These are phyloP conservation scores for Drosophila prolongata DNA, from an alignment of 2,888 invertebrate species.

Conservation along the genomic window DNA sequence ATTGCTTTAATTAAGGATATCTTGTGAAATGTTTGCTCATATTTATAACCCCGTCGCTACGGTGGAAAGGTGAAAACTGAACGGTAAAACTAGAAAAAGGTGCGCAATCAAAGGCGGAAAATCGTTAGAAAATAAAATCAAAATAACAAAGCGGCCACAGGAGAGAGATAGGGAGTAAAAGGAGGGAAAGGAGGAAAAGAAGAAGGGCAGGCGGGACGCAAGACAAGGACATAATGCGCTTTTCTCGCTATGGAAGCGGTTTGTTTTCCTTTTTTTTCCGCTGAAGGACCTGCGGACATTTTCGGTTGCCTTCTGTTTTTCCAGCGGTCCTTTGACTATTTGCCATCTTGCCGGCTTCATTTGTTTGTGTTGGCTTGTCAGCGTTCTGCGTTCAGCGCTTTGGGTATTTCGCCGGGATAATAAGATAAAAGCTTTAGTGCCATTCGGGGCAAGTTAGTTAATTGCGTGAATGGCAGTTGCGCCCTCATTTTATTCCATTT, in stretches of 20 bases:
- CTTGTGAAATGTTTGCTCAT: constrained; percentile 72
- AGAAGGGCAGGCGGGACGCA: constrained; percentile 6
- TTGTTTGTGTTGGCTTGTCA: constrained; percentile 53
- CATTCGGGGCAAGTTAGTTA: constrained; percentile 69
- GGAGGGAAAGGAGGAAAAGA: constrained; percentile 9
- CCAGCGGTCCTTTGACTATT: constrained; percentile 52
- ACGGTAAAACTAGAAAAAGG: constrained; percentile 49
- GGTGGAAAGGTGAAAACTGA: constrained; percentile 25
- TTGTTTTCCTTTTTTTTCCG: constrained; percentile 13
- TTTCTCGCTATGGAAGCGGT: constrained; percentile 43
- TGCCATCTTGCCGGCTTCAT: constrained; percentile 57
- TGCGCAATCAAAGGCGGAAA: constrained; percentile 65
- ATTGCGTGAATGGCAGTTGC: constrained; percentile 60
- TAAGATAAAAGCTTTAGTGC: constrained; percentile 75
- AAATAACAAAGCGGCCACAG: constrained; percentile 65
- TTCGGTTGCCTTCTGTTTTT: constrained; percentile 40
- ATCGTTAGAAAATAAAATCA: constrained; percentile 70
- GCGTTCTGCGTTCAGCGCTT: constrained; percentile 34
- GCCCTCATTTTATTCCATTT: constrained; percentile 19
- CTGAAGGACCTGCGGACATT: constrained; percentile 37
- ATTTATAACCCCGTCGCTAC: constrained; percentile 59
- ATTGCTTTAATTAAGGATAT: constrained; percentile 79
- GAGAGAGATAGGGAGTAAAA: constrained; percentile 29
- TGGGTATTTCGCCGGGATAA: constrained; percentile 62
- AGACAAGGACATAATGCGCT: constrained; percentile 63